A percentile compares a stretch with the other conserved stretches of the same genome.
Conservation (phyloP, 2,113 vertebrate species). For the Ploceus nigricollis region DNA sequence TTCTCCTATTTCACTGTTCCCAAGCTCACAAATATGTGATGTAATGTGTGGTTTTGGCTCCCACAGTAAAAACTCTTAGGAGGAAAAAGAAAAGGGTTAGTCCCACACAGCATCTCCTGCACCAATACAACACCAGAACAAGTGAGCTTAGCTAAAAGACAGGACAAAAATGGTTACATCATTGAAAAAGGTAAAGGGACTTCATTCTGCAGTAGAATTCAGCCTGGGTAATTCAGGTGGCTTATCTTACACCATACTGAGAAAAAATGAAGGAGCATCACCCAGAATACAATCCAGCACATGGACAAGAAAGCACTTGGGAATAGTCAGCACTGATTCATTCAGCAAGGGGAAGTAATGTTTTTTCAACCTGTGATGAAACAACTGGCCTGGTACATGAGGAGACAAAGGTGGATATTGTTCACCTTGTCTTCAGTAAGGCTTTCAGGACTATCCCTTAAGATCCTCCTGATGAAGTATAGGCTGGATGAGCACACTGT, state of each 20-base stretch:
- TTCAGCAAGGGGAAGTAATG: neutral
- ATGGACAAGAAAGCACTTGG: rapidly evolving
- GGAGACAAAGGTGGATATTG: rapidly evolving
- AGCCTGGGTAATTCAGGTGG: neutral
- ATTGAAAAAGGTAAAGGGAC: neutral
- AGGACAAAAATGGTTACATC: neutral
- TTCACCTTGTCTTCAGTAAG: neutral
- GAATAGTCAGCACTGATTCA: neutral
- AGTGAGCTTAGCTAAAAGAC: neutral
- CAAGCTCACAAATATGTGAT: neutral
- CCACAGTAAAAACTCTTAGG: neutral
- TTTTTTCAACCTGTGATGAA: neutral
- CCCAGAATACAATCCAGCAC: neutral
- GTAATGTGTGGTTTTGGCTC: conserved; percentile 1
- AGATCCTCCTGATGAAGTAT: neutral
- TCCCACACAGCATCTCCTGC: neutral
- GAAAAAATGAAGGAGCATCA: neutral
- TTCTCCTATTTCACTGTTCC: conserved; percentile 20
- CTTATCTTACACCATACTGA: neutral
- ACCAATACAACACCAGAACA: neutral
- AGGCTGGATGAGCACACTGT: neutral
- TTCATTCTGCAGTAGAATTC: neutral
- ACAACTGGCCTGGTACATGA: neutral
- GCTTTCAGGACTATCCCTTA: neutral
- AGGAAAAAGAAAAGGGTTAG: neutral